Conservation (phyloP, 2,113 vertebrate species). For the Tringa solitaria region DNA sequence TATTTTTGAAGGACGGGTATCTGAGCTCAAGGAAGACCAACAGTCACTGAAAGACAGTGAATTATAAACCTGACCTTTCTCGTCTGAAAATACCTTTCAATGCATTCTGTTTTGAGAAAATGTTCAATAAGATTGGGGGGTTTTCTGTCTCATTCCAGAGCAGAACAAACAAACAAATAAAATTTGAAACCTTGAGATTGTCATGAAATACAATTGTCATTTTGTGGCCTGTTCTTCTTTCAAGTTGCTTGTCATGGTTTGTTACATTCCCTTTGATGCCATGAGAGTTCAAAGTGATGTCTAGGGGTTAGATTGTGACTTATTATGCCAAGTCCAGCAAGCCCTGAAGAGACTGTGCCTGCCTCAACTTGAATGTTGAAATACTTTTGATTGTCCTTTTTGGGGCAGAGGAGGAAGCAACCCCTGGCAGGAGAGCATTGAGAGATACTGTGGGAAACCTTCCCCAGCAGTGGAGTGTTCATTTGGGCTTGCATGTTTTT, state of each 20-base stretch:
- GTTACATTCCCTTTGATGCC: slow-evolving; percentile 53
- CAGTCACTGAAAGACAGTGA: slow-evolving; percentile 2
- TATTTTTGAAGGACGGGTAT: not conserved
- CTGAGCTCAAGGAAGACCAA: not conserved
- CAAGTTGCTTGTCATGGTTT: slow-evolving; percentile 60
- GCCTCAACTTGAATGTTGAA: slow-evolving; percentile 25
- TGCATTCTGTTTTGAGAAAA: not conserved
- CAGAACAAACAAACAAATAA: slow-evolving; percentile 52
- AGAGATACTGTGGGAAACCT: not conserved
- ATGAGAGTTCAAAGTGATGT: slow-evolving; percentile 56
- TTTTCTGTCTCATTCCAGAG: slow-evolving; percentile 25
- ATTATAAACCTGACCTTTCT: slow-evolving; percentile 40
- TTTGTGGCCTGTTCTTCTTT: slow-evolving; percentile 40
- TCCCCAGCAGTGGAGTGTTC: not conserved
- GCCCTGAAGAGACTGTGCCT: not conserved
- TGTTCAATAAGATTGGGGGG: not conserved
- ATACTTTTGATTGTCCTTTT: slow-evolving; percentile 21
- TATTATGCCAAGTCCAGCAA: slow-evolving; percentile 46
- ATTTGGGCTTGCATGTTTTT: not conserved
- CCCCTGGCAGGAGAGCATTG: not conserved
- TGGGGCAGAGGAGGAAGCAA: not conserved
- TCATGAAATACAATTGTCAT: slow-evolving; percentile 42
- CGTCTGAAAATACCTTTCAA: slow-evolving; percentile 35
- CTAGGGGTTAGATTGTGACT: slow-evolving; percentile 43
- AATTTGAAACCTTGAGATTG: slow-evolving; percentile 45